Base-by-base conservation (phyloP, 2,113 vertebrate species). In the Notothenia rossii region DNA sequence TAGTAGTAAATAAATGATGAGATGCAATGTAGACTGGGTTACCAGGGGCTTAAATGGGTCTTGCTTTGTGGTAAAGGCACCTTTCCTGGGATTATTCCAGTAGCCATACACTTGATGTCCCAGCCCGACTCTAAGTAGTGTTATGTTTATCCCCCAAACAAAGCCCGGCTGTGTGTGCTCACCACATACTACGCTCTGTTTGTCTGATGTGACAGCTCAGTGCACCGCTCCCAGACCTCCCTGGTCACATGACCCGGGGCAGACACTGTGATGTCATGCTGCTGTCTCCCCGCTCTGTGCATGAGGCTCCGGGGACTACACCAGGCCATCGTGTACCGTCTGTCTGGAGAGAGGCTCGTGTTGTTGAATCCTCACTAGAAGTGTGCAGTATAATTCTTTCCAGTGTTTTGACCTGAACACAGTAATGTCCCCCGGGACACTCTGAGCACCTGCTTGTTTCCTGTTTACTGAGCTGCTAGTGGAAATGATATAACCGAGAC, bases 251-350 rank as follows among this genome's bases (percentile, higher is more conserved):
- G 84, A 87, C 81, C 14, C 7, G 15, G 46, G 59, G 33, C 83
- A 81, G 80, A 87, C 70, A n/a, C 76, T 73, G 2, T 75, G 86
- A 84, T 82, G 79, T 84, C 86, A 89, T 77, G 43, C 2, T n/a
- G 65, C 68, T 64, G 56, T 82, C 78, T 77, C 1, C 54, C 9
- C 18, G 6, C 72, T 62, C 36, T 61, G 20, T 48, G 69, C 55
- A 50, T 1, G 1, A 14, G 46, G 18, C 81, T 56, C 54, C 12
- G 12, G 54, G 71, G 65, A 53, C 62, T 18, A 13, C 69, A 60
- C 12, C 10, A 25, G 72, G 70, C 79, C 75, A 12, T 13, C 0
- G 12, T 63, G 64, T 48, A 50, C 56, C 20, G 40, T 20, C 51
- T 48, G 65, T 36, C 36, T 84, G 77, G 63, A 76, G 25, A 56